Base-by-base conservation (phyloP, 2,113 vertebrate species). In the Antigone vipio region DNA sequence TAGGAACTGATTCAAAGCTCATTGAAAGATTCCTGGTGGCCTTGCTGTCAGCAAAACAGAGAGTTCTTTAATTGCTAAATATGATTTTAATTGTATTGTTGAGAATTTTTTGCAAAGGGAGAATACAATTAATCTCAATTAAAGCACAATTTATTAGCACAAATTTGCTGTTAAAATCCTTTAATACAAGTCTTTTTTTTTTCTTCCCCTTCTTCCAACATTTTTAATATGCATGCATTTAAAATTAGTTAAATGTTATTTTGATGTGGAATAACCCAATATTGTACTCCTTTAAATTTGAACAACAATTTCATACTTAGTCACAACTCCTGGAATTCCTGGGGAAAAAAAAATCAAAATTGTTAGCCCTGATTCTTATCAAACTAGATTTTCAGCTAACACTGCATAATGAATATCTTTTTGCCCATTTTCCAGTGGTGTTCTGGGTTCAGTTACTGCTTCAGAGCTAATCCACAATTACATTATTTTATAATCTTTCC, bases 381-480 rank as follows among this genome's bases (percentile, higher is more conserved):
- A 80, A 90, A 38, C 34, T 66, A 44, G 42, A 32, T 85, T 93
- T 90, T 58, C 77, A 63, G 71, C 62, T 88, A 86, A 71, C 4
- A 9, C 29, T 69, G 10, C 7, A 17, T 76, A 85, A 79, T 40
- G 40, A 62, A 9, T 64, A 24, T 92, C 42, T 66, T 89, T 74
- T 80, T 92, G 52, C 73, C 80, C 50, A 35, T 93, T 94, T 90
- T 95, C 76, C 76, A 73, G 40, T 34, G 47, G 19, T 88, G 32
- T 66, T 91, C 77, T 92, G 86, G 32, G 50, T 45, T 85, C 80
- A 68, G 60, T 83, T 94, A n/a, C 64, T 75, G 80, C 62, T 85
- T 97, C 76, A 93, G 83, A 94, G 76, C 45, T 95, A 96, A 95
- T 88, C 62, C 91, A 64, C 88, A 75, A 60, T 85, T 93, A 89